Conservation (phyloP, 1,140 invertebrate genomes). For the Eciton burchellii region DNA sequence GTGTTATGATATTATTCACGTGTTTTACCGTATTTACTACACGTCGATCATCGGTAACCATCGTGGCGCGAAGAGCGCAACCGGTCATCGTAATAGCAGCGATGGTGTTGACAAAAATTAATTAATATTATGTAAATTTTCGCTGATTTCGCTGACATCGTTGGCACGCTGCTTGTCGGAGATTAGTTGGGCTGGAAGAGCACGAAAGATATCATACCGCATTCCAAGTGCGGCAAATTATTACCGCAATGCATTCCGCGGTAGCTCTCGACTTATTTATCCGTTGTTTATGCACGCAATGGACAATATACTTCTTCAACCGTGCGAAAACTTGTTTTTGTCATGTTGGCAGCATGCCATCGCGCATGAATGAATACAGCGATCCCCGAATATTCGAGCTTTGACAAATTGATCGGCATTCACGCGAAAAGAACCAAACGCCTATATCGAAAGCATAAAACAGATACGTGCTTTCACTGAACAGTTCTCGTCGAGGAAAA, state of each 20-base stretch:
- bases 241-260: not conserved
- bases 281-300: not conserved
- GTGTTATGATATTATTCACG: too few species aligned
- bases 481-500: not conserved
- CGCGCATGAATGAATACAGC: not conserved
- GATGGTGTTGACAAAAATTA: too few species aligned
- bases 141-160: too few species aligned
- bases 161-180: too few species aligned
- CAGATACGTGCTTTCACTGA: not conserved
- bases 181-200: too few species aligned
- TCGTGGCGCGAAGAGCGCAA: too few species aligned
- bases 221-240: not conserved
- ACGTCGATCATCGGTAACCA: too few species aligned
- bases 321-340: slow-evolving; percentile 21
- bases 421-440: not conserved
- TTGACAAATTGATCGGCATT: slow-evolving; percentile 6
- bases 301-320: not conserved
- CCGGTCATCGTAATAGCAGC: too few species aligned
- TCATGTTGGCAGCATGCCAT: not conserved
- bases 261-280: slow-evolving; percentile 20
- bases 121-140: too few species aligned
- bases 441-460: not conserved
- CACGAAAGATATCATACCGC: not conserved
- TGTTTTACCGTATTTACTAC: too few species aligned
- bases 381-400: not conserved